Percentiles rank a stretch among this genome's conserved stretches.
phyloP scores from a whole-genome alignment of 2,888 invertebrate species.

The Apoderus coryli region DNA sequence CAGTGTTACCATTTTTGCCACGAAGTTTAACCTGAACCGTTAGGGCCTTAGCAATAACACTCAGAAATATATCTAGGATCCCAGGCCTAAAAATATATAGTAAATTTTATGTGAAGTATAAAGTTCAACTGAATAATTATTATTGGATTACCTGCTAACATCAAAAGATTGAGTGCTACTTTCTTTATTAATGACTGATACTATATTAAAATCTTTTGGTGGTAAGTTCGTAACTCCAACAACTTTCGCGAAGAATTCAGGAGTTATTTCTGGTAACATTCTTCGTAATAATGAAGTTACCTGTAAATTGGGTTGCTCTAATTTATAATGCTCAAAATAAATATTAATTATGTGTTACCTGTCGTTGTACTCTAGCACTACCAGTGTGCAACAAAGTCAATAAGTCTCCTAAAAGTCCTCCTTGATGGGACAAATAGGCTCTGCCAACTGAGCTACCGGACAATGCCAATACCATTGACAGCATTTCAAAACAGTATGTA shows the following conservation, averaged over 20 bases:
- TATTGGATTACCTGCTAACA: conserved; percentile 28
- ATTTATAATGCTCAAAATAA: too few species aligned
- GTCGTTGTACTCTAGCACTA: conserved; percentile 86
- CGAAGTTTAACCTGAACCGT: conserved; percentile 79
- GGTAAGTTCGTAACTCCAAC: conserved; percentile 57
- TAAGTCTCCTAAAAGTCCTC: conserved; percentile 69
- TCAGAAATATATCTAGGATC: conserved; percentile 77
- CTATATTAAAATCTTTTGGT: conserved; percentile 62
- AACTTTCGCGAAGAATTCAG: conserved; percentile 65
- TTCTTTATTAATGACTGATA: conserved; percentile 40
- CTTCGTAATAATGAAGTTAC: conserved; percentile 74
- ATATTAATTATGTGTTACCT: too few species aligned
- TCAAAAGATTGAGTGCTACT: conserved; percentile 36
- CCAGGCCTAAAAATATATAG: conserved; percentile 41
- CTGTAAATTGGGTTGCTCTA: too few species aligned
- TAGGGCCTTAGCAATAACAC: conserved; percentile 81
- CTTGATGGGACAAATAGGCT: conserved; percentile 79
- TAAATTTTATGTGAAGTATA: too few species aligned
- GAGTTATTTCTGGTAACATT: conserved; percentile 81
- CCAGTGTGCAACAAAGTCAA: conserved; percentile 82
- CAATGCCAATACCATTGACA: conserved; percentile 85
- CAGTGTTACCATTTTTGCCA: conserved; percentile 39
- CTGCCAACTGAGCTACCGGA: conserved; percentile 87
- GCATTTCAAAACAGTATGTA: conserved; percentile 96
- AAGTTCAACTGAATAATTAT: background rate